Conservation (phyloP, 2,888 invertebrate species). For the Maniola hyperantus region DNA sequence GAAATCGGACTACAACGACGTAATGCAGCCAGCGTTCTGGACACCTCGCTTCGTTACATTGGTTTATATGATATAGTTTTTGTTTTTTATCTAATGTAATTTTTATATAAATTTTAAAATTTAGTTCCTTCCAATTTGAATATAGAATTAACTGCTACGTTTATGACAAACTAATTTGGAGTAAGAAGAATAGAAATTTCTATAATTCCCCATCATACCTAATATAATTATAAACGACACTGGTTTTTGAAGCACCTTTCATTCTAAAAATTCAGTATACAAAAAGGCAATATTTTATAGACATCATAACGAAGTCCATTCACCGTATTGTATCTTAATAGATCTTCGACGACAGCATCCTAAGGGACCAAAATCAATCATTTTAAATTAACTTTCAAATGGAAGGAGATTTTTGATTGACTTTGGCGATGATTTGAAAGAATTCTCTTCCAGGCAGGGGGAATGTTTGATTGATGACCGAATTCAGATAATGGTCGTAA, state of each 20-base stretch:
- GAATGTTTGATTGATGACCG: conserved; percentile 48
- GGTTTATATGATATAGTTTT: too few relatives aligned
- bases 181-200: too few relatives aligned
- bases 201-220: too few relatives aligned
- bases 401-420: conserved; percentile 37
- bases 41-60: too few relatives aligned
- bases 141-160: too few relatives aligned
- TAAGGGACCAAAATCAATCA: conserved; percentile 15
- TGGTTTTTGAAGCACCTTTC: not conserved
- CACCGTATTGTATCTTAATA: conserved; percentile 3
- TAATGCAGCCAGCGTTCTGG: too few relatives aligned
- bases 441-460: conserved; percentile 25
- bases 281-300: conserved; percentile 4
- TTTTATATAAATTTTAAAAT: too few relatives aligned
- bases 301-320: not conserved
- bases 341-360: conserved; percentile 1
- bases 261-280: not conserved
- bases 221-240: too few relatives aligned
- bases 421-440: conserved; percentile 37
- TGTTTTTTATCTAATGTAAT: too few relatives aligned
- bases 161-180: too few relatives aligned
- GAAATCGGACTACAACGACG: too few relatives aligned
- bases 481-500: conserved; percentile 40
- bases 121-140: too few relatives aligned
- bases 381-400: conserved; percentile 51